phyloP scores from a whole-genome alignment of 2,888 invertebrate species.

The Nomada ruficornis region DNA sequence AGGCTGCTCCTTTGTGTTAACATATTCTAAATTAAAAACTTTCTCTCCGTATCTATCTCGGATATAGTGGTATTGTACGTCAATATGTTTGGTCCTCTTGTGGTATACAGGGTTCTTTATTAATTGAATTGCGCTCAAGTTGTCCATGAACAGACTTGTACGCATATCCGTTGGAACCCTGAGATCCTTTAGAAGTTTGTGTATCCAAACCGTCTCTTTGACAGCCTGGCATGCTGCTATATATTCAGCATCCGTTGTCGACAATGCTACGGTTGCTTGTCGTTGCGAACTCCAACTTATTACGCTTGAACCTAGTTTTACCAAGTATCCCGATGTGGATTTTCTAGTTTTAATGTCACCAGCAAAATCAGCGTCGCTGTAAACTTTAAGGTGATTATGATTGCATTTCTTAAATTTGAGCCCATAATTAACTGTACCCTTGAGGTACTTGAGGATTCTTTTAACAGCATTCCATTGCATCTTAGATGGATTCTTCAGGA shows the following conservation, averaged over 20 bases:
- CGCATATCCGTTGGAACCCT: no score
- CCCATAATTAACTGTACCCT: neutral
- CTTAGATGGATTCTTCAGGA: neutral
- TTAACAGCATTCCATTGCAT: constrained; percentile 6
- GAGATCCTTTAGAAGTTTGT: neutral
- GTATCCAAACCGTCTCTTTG: neutral
- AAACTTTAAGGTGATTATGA: neutral
- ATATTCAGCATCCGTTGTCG: constrained; percentile 5
- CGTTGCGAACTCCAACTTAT: neutral
- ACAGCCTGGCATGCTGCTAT: neutral
- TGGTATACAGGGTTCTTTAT: neutral
- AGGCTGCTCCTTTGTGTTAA: neutral
- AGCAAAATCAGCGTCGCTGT: neutral
- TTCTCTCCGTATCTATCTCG: neutral
- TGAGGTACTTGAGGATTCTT: constrained; percentile 8
- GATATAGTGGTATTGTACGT: neutral
- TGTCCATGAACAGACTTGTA: neutral
- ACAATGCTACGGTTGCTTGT: neutral
- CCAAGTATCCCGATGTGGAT: neutral
- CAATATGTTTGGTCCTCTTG: neutral
- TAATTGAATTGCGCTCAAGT: constrained; percentile 1
- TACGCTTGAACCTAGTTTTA: neutral
- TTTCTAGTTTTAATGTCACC: neutral
- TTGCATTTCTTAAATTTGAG: neutral
- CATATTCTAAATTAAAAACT: neutral